Evolutionary conservation across 2,797 vertebrate genomes (phyloP), one percentile per base, ranked within the genome.

Genomic region (Ataeniobius toweri): DNA sequence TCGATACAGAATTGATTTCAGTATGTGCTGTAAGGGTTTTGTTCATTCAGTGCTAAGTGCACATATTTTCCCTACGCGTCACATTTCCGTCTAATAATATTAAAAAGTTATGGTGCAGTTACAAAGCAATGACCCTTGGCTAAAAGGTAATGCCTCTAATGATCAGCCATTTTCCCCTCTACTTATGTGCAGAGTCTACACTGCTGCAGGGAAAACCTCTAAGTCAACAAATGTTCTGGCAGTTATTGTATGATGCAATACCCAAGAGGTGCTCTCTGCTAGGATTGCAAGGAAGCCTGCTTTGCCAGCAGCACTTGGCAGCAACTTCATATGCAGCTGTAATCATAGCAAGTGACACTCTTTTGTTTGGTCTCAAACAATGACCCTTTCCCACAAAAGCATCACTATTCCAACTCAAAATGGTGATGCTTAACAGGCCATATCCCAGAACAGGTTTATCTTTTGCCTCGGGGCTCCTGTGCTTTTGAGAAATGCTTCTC

Each of bases 251-350:
- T 77, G 74, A 71, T 71, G 28, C 53, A 82, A 90, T 71, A 51
- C 86, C 79, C 80, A 26, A 63, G 86, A 80, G 86, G 85, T 67
- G 73, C 81, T 86, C 73, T 78, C 68, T 69, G 77, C 82, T 77
- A 41, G 83, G 77, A 88, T 83, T 81, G 83, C 31, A 77, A 83
- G 63, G 74, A 80, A 82, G 74, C 8, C 28, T 63, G 59, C 51
- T 6, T 58, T 83, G 85, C 89, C 86, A 89, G 41, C 80, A 80
- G 82, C 77, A 67, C 81, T 89, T 83, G 89, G 89, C 88, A 79
- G 79, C 20, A n/a, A 73, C 80, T 83, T 89, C 80, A 86, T 78
- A 78, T 48, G 16, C 72, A 31, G 76, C 78, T 48, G 50, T 85
- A 79, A 83, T 86, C 75, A 78, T 75, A 48, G 68, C 31, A 56